Conservation (phyloP, 2,113 vertebrate genomes). For the Oreochromis niloticus region DNA sequence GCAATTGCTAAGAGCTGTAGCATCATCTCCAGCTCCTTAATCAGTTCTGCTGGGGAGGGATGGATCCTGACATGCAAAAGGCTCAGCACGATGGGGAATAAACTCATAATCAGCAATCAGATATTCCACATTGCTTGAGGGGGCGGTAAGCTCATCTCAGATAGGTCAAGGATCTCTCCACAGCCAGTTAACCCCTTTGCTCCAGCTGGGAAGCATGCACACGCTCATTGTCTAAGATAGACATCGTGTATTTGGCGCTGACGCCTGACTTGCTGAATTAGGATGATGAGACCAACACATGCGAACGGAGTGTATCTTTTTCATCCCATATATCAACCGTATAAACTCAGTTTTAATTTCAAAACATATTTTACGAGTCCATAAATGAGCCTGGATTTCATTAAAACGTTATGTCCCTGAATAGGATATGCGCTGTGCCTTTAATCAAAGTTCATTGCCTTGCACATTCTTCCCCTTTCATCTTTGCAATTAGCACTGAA, state of each 20-base stretch:
- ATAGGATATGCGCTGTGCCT: constrained; percentile 43
- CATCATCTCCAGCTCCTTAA: constrained; percentile 72
- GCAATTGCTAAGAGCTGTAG: constrained; percentile 63
- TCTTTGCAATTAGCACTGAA: constrained; percentile 74
- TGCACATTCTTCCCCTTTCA: constrained; percentile 70
- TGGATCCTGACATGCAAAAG: constrained; percentile 68
- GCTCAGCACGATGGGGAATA: constrained; percentile 67
- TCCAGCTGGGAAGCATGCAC: constrained; percentile 50
- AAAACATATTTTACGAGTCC: background rate
- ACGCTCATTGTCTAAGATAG: constrained; percentile 18
- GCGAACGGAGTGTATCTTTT: background rate
- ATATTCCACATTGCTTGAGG: constrained; percentile 64
- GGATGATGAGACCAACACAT: background rate
- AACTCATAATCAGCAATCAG: constrained; percentile 79
- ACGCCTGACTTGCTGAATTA: constrained; percentile 13
- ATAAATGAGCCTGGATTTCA: constrained; percentile 25
- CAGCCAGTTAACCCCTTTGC: constrained; percentile 55
- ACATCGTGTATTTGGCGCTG: background rate
- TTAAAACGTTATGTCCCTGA: constrained; percentile 53
- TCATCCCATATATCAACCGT: background rate
- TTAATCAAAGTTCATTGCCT: constrained; percentile 71
- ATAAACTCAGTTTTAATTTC: constrained; percentile 26
- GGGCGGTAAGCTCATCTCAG: constrained; percentile 58
- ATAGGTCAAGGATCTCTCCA: constrained; percentile 77
- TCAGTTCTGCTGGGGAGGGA: constrained; percentile 65